Base-by-base conservation (phyloP, 2,797 vertebrate genomes). In the Chelonia mydas region DNA sequence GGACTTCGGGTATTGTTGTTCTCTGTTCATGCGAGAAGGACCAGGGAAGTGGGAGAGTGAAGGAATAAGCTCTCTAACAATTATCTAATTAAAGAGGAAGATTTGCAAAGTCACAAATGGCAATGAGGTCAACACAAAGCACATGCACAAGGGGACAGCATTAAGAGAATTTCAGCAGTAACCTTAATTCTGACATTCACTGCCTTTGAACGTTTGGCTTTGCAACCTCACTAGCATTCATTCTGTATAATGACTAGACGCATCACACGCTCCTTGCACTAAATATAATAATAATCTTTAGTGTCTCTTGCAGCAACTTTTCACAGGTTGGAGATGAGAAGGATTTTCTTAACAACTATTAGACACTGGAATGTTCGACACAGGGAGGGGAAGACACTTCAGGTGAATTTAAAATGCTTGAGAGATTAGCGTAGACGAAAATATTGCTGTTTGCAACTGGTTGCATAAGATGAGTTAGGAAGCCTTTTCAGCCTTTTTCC, bases 141-240 rank as follows among this genome's bases (percentile, higher is more conserved):
- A 90, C 49, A 82, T 85, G 90, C 88, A 54, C 78, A 88, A 81
- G 50, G 92, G 53, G 50, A 37, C 9, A 72, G n/a, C n/a, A 21
- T 72, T 41, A 23, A 92, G 45, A 84, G 77, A 91, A 88, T 45
- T 86, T 11, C 74, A 84, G 65, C 84, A 27, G 27, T 8, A 88
- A 78, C 86, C 94, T 93, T 85, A 94, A 91, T 89, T 97, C 94
- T 91, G 17, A 41, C 37, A n/a, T 41, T 33, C 84, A 81, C 76
- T 82, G 51, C 50, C 72, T 25, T 6, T 90, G 81, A 88, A 92
- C 54, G 19, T 45, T 90, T 88, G 87, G 77, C 85, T 17, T 85
- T 78, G 65, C 50, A 93, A 91, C 90, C 90, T 7, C 54, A 37
- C 5, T 82, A 72, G 27, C 15, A 74, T 27, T 88, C 51, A 89